Conservation (phyloP, 2,888 invertebrate species). For the Baronia brevicornis region DNA sequence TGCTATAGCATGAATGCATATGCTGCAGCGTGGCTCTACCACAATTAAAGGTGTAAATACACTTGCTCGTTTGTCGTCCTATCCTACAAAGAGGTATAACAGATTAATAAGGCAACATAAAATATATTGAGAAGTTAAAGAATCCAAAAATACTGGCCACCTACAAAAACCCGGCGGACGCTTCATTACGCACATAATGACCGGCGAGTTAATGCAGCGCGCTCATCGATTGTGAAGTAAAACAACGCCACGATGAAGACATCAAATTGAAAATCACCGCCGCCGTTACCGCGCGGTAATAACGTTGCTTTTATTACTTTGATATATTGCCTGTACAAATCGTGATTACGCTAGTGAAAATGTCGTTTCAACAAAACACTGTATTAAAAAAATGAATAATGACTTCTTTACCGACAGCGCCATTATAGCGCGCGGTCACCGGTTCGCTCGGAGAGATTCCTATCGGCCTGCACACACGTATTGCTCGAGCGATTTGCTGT, state of each 20-base stretch:
- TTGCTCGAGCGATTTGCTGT: constrained; percentile 24
- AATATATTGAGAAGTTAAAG: too few relatives aligned
- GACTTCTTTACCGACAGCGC: constrained; percentile 69
- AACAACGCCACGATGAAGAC: constrained; percentile 49
- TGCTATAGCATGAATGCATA: too few relatives aligned
- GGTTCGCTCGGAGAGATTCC: constrained; percentile 55
- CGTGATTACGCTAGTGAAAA: constrained; percentile 72
- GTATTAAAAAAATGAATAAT: constrained; percentile 75
- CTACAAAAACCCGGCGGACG: constrained; percentile 12
- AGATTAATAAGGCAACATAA: too few relatives aligned
- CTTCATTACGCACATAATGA: constrained; percentile 11
- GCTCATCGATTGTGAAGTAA: constrained; percentile 25
- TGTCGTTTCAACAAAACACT: constrained; percentile 73
- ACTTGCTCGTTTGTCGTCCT: too few relatives aligned
- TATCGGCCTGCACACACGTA: constrained; percentile 38
- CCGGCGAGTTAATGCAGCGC: constrained; percentile 11
- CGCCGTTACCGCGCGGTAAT: constrained; percentile 43
- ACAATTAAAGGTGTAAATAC: too few relatives aligned
- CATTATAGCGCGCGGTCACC: constrained; percentile 64
- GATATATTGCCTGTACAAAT: constrained; percentile 67
- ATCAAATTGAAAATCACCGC: constrained; percentile 70
- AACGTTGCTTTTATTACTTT: constrained; percentile 61
- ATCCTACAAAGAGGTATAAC: too few relatives aligned
- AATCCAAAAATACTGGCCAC: constrained; percentile 3
- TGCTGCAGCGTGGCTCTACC: too few relatives aligned